These are phyloP conservation scores for Ypsolopha scabrella DNA, from an alignment of 2,888 invertebrate species.

Conservation along the genomic window DNA sequence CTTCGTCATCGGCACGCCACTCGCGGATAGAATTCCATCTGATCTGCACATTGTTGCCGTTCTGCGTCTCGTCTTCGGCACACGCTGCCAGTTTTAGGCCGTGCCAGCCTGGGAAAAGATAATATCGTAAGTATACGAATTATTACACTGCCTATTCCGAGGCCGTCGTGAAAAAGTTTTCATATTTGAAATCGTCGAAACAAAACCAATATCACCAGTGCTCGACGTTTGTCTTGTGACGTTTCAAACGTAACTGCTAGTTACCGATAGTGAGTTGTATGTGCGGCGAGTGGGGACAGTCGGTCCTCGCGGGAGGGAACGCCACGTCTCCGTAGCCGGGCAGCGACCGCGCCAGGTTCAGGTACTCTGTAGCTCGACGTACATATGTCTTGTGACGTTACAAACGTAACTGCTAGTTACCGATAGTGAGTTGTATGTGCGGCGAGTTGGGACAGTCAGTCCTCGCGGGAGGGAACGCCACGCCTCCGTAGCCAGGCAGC, in stretches of 20 bases:
- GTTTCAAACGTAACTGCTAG: slow-evolving; percentile 5
- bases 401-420: slow-evolving; percentile 33
- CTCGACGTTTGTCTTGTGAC: too few species aligned
- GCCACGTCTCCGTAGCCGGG: not conserved
- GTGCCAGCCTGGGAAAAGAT: slow-evolving; percentile 62
- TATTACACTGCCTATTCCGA: too few species aligned
- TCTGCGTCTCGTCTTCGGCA: slow-evolving; percentile 78
- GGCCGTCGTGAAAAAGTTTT: too few species aligned
- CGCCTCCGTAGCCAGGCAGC: slow-evolving; percentile 92
- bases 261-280: slow-evolving; percentile 81
- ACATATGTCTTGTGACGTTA: too few species aligned
- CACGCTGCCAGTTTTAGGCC: slow-evolving; percentile 75
- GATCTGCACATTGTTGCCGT: slow-evolving; percentile 83
- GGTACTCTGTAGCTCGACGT: too few species aligned
- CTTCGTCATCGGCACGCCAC: slow-evolving; percentile 94
- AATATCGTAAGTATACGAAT: too few species aligned
- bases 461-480: slow-evolving; percentile 96
- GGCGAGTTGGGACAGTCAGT: slow-evolving; percentile 66
- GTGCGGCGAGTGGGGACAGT: slow-evolving; percentile 64
- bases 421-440: slow-evolving; percentile 79
- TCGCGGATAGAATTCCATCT: slow-evolving; percentile 85
- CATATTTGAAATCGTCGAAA: not conserved
- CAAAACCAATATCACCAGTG: too few species aligned
- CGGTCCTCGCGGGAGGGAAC: not conserved
- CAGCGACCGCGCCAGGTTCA: not conserved